phyloP scores from a whole-genome alignment of 2,888 invertebrate species.

The Lasius platythorax region DNA sequence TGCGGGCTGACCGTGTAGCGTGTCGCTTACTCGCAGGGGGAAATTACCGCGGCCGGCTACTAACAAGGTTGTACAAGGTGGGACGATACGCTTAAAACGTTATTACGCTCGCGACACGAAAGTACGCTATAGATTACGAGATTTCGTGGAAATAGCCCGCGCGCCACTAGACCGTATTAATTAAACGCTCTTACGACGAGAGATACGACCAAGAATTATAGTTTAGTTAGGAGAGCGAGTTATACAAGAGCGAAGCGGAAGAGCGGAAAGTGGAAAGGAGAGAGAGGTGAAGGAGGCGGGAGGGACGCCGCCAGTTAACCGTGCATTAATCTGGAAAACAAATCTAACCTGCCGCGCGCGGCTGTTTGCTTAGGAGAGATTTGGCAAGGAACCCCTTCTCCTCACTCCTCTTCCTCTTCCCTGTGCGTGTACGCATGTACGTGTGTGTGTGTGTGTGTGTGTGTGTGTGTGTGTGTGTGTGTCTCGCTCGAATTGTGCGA shows the following conservation, averaged over 20 bases:
- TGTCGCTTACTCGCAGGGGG: slow-evolving; percentile 45
- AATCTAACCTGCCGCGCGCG: slow-evolving; percentile 60
- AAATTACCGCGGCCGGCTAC: slow-evolving; percentile 42
- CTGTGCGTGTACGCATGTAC: slow-evolving; percentile 12
- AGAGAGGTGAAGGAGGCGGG: neutral
- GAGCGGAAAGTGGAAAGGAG: slow-evolving; percentile 1
- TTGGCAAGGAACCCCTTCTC: slow-evolving; percentile 28
- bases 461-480: neutral
- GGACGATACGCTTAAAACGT: slow-evolving; percentile 55
- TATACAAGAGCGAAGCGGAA: slow-evolving; percentile 32
- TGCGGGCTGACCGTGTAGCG: slow-evolving; percentile 46
- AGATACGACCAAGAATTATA: slow-evolving; percentile 56
- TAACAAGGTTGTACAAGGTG: slow-evolving; percentile 56
- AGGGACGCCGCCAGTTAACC: slow-evolving; percentile 49
- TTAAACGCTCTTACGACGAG: slow-evolving; percentile 53
- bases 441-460: neutral
- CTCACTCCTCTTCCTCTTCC: neutral
- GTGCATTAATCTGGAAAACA: slow-evolving; percentile 65
- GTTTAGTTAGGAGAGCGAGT: slow-evolving; percentile 50
- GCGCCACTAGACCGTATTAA: slow-evolving; percentile 53
- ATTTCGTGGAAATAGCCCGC: slow-evolving; percentile 52
- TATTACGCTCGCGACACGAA: slow-evolving; percentile 53
- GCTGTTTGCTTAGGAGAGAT: slow-evolving; percentile 62
- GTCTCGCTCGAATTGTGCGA: neutral
- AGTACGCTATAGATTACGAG: slow-evolving; percentile 55